A percentile compares a stretch with the other conserved stretches of the same genome.
These are phyloP conservation scores for Lepidurus apus DNA, from an alignment of 1,140 invertebrate species.

Conservation along the genomic window DNA sequence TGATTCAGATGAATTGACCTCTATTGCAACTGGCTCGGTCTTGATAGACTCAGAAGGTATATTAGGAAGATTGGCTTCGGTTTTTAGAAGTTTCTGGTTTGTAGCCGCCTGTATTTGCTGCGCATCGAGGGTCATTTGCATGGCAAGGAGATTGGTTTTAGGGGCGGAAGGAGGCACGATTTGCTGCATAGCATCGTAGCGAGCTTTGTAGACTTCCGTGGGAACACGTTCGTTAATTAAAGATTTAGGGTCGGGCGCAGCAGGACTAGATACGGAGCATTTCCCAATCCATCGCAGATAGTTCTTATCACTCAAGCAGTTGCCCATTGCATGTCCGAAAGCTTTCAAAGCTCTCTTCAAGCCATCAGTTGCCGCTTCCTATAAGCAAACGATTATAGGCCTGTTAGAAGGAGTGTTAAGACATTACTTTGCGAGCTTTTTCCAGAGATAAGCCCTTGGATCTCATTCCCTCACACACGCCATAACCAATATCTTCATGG, in stretches of 20 bases:
- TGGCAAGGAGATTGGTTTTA: background rate
- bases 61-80: background rate
- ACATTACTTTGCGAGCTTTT: conserved; percentile 46
- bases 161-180: background rate
- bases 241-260: background rate
- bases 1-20: background rate
- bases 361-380: conserved; percentile 51
- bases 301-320: conserved; percentile 49
- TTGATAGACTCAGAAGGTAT: background rate
- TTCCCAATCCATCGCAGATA: conserved; percentile 41
- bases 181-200: background rate
- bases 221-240: conserved; percentile 23
- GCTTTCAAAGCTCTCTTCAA: conserved; percentile 49
- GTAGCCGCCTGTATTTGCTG: background rate
- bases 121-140: background rate
- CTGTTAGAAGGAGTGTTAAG: conserved; percentile 3
- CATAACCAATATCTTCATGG: conserved; percentile 52
- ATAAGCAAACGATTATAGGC: conserved; percentile 22
- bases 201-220: conserved; percentile 17
- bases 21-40: background rate
- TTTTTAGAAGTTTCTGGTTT: background rate
- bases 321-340: conserved; percentile 50
- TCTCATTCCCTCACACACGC: conserved; percentile 50
- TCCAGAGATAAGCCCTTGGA: conserved; percentile 49
- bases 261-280: background rate